phyloP scores from a whole-genome alignment of 2,113 vertebrate species.

The Ursus arctos region DNA sequence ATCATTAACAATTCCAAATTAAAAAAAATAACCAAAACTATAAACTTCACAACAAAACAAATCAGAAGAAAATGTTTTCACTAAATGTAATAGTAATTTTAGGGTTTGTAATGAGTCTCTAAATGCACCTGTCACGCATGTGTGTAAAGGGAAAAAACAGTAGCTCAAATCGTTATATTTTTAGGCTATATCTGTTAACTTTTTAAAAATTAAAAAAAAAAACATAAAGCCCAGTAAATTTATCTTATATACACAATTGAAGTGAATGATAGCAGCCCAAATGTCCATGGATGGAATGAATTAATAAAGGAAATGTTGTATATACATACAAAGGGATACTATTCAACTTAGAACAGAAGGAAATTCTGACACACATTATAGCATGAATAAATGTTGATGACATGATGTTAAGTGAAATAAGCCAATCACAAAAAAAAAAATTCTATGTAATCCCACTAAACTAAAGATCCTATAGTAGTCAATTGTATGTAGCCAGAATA shows the following conservation, averaged over 20 bases:
- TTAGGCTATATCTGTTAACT: not conserved
- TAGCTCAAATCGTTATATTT: not conserved
- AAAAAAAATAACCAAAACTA: not conserved
- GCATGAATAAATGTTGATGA: not conserved
- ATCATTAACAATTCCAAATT: not conserved
- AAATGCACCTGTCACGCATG: not conserved
- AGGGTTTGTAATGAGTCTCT: not conserved
- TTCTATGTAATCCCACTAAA: not conserved
- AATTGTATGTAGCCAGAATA: not conserved
- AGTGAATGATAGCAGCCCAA: not conserved
- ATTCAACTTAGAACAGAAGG: not conserved
- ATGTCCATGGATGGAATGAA: not conserved
- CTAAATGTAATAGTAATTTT: not conserved
- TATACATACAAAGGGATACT: too few species aligned
- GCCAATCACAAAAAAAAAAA: not conserved
- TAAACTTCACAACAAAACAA: not conserved
- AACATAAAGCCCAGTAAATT: not conserved
- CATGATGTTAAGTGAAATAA: not conserved
- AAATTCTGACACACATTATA: not conserved
- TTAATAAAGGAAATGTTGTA: not conserved
- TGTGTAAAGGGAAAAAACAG: not conserved
- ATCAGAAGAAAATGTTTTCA: not conserved
- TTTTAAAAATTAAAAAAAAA: not conserved
- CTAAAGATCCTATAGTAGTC: not conserved
- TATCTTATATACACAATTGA: not conserved